These are phyloP conservation scores for Dascyllus trimaculatus DNA, from an alignment of 2,113 vertebrate species.

Conservation along the genomic window DNA sequence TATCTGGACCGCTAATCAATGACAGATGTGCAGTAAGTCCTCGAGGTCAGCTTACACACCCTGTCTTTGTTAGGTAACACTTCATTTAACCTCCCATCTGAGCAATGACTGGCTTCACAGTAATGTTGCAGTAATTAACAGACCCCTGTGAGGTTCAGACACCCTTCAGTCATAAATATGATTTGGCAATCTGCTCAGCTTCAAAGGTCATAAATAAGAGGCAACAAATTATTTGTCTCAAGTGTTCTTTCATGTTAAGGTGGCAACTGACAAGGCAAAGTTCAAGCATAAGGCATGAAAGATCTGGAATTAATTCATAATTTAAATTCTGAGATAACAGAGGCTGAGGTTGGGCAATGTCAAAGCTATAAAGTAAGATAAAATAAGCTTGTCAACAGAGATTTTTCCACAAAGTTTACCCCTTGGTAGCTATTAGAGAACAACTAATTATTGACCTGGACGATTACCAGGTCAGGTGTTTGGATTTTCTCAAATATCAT, in stretches of 20 bases:
- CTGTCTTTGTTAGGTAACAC: slow-evolving; percentile 52
- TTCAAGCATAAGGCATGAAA: slow-evolving; percentile 33
- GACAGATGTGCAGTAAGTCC: slow-evolving; percentile 69
- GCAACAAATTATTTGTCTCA: slow-evolving; percentile 13
- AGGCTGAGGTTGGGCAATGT: background rate
- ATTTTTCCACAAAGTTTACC: background rate
- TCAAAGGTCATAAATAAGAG: slow-evolving; percentile 46
- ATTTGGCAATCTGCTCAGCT: slow-evolving; percentile 29
- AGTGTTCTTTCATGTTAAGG: slow-evolving; percentile 17
- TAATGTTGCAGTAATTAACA: slow-evolving; percentile 57
- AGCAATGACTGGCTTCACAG: slow-evolving; percentile 47
- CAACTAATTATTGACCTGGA: too few relatives aligned
- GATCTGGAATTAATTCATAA: background rate
- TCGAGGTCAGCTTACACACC: slow-evolving; percentile 35
- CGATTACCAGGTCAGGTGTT: too few relatives aligned
- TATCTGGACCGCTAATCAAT: slow-evolving; percentile 64
- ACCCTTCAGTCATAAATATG: slow-evolving; percentile 42
- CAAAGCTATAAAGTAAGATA: background rate
- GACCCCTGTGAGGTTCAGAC: slow-evolving; percentile 40
- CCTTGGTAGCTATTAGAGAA: background rate
- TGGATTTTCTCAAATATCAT: too few relatives aligned
- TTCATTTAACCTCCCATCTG: slow-evolving; percentile 56
- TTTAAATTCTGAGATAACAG: background rate
- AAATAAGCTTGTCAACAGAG: background rate
- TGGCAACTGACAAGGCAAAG: slow-evolving; percentile 17